Evolutionary conservation across 2,113 vertebrate genomes (phyloP).

Genomic region (Limnothrissa miodon): DNA sequence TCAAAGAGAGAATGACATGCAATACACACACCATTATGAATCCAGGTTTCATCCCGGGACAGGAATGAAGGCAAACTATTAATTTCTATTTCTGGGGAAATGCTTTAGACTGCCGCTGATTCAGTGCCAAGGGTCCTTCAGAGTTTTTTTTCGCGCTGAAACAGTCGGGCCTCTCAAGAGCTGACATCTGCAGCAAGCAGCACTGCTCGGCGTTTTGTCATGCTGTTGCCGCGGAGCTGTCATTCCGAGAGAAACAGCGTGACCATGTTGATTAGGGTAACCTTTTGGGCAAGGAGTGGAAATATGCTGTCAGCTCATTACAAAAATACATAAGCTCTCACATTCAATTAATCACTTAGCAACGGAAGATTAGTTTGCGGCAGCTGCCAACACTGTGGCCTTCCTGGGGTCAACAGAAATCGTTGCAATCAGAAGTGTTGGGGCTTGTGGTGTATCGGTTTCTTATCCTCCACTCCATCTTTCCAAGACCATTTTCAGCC

Average conservation of each 20-base stretch:
- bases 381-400: constrained; percentile 68
- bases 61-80: constrained; percentile 37
- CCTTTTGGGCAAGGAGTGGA: constrained; percentile 63
- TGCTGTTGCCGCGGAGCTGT: constrained; percentile 74
- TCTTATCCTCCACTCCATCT: constrained; percentile 52
- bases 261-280: constrained; percentile 76
- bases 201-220: constrained; percentile 64
- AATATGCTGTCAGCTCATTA: constrained; percentile 80
- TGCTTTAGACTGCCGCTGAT: constrained; percentile 46
- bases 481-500: constrained; percentile 36
- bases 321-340: constrained; percentile 82
- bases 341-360: constrained; percentile 82
- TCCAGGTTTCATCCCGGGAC: constrained; percentile 1
- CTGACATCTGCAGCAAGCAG: constrained; percentile 58
- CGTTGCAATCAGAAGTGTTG: constrained; percentile 69
- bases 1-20: constrained; percentile 10
- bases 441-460: constrained; percentile 51
- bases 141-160: constrained; percentile 30
- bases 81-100: constrained; percentile 36
- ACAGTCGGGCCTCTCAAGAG: constrained; percentile 54
- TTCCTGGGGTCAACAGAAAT: constrained; percentile 66
- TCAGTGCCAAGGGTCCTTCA: constrained; percentile 39
- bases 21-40: constrained; percentile 32
- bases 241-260: constrained; percentile 76
- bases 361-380: constrained; percentile 71